A percentile compares a stretch with the other conserved stretches of the same genome.
Evolutionary conservation across 30 jellyfish, hydroid and myxozoan genomes (phyloP).

Genomic region (Aurelia aurita): DNA sequence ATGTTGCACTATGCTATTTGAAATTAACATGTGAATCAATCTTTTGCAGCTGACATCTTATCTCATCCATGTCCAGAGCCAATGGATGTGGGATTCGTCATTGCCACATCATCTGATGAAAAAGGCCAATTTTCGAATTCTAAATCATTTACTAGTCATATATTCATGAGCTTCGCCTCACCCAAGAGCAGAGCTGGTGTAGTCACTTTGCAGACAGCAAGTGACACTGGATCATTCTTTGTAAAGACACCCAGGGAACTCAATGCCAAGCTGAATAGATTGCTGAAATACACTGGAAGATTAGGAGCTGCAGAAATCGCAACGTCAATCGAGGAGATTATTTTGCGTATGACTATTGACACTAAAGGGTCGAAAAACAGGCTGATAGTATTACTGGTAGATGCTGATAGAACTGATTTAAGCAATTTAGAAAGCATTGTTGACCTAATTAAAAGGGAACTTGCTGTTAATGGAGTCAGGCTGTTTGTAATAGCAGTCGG

Average conservation of each 20-base stretch:
- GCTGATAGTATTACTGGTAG: constrained; percentile 15
- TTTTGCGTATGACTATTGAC: constrained; percentile 10
- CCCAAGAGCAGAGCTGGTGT: constrained; percentile 53
- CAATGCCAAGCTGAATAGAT: constrained; percentile 3
- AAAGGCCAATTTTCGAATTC: constrained; percentile 22
- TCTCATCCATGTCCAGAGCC: constrained; percentile 18
- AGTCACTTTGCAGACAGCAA: background rate
- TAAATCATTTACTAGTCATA: background rate
- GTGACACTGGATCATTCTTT: background rate
- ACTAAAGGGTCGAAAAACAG: constrained; percentile 19
- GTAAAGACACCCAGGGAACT: background rate
- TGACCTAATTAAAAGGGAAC: constrained; percentile 12
- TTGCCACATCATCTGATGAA: constrained; percentile 24
- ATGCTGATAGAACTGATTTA: constrained; percentile 19
- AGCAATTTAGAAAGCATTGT: constrained; percentile 9
- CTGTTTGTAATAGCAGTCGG: constrained; percentile 34
- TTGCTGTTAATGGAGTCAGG: constrained; percentile 20
- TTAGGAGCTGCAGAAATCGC: constrained; percentile 18
- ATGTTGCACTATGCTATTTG: no score
- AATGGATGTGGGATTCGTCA: constrained; percentile 15
- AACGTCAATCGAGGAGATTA: constrained; percentile 27
- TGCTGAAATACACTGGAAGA: background rate
- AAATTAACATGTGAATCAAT: no score
- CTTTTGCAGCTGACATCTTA: constrained; percentile 14
- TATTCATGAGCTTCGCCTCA: constrained; percentile 15